Conservation (phyloP, 1,140 invertebrate genomes). For the Dendrolimus kikuchii region DNA sequence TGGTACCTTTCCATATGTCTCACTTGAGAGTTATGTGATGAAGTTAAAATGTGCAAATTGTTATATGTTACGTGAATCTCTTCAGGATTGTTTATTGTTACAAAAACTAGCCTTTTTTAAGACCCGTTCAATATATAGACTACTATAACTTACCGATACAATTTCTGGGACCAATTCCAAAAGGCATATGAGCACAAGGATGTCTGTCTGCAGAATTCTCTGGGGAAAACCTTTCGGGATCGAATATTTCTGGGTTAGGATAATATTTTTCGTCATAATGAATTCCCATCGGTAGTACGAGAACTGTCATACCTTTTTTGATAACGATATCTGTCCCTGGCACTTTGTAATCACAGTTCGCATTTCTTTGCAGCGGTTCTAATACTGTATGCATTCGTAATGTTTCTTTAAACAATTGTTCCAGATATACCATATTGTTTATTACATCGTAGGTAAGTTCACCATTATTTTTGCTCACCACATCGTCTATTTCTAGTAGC, state of each 20-base stretch:
- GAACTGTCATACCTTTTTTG: conserved; percentile 37
- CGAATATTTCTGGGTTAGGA: conserved; percentile 6
- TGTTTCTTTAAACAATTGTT: conserved; percentile 53
- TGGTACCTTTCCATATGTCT: too few relatives aligned
- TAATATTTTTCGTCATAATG: conserved; percentile 19
- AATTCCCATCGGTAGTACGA: conserved; percentile 10
- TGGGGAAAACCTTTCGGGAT: conserved; percentile 7
- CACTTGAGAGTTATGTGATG: too few relatives aligned
- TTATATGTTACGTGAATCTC: too few relatives aligned
- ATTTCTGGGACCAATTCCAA: conserved; percentile 7
- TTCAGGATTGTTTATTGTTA: too few relatives aligned
- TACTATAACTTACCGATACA: conserved; percentile 6
- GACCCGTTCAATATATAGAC: neutral
- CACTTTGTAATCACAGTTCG: conserved; percentile 68
- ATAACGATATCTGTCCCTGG: conserved; percentile 59
- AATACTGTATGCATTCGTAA: conserved; percentile 74
- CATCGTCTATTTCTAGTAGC: conserved; percentile 29
- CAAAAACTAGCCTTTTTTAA: too few relatives aligned
- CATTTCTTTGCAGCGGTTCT: conserved; percentile 62
- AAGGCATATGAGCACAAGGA: conserved; percentile 10
- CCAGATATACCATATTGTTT: conserved; percentile 54
- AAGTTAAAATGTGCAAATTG: too few relatives aligned
- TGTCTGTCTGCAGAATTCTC: conserved; percentile 7
- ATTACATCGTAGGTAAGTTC: conserved; percentile 49
- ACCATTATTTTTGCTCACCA: conserved; percentile 41